Percentiles rank a stretch among this genome's conserved stretches.
Evolutionary conservation across 2,797 vertebrate genomes (phyloP).

Genomic region (Cryptoblepharus egeriae): DNA sequence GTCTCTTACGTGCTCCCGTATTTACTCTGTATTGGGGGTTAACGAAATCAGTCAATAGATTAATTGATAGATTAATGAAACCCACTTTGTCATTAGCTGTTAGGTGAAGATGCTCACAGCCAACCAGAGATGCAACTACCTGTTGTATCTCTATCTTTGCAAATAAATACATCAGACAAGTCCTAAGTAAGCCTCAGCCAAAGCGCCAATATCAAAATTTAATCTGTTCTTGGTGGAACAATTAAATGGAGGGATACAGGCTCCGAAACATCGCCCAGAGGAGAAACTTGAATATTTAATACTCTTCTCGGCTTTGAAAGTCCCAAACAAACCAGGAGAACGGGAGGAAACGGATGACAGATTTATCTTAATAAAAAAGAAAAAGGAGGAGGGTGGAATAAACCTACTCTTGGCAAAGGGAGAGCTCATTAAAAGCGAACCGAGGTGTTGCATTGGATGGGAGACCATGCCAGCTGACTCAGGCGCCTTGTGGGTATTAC

Average conservation of each 20-base stretch:
- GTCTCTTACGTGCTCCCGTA: too few species aligned
- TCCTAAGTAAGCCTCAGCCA: slow-evolving; percentile 45
- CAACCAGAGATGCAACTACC: not conserved
- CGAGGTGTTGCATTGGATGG: not conserved
- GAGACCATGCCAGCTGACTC: not conserved
- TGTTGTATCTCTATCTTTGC: slow-evolving; percentile 7
- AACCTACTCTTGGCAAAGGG: not conserved
- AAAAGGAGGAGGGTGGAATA: not conserved
- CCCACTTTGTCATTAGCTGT: not conserved
- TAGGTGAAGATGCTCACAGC: not conserved
- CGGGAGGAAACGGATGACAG: slow-evolving; percentile 58
- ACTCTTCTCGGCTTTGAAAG: slow-evolving; percentile 64
- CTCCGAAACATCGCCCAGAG: slow-evolving; percentile 55
- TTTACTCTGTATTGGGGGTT: too few species aligned
- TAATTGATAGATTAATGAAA: too few species aligned
- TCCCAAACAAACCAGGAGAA: slow-evolving; percentile 57
- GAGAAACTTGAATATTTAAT: slow-evolving; percentile 67
- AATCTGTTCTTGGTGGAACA: slow-evolving; percentile 63
- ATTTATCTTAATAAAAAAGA: slow-evolving; percentile 57
- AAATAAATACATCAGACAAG: slow-evolving; percentile 48
- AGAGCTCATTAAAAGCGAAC: not conserved
- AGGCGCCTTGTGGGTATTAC: not conserved
- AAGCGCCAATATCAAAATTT: slow-evolving; percentile 61
- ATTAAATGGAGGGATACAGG: slow-evolving; percentile 61
- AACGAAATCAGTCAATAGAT: too few species aligned